Evolutionary conservation across 2,113 vertebrate species (phyloP), one percentile per base, ranked within the genome.

Genomic region (Oryzias celebensis): DNA sequence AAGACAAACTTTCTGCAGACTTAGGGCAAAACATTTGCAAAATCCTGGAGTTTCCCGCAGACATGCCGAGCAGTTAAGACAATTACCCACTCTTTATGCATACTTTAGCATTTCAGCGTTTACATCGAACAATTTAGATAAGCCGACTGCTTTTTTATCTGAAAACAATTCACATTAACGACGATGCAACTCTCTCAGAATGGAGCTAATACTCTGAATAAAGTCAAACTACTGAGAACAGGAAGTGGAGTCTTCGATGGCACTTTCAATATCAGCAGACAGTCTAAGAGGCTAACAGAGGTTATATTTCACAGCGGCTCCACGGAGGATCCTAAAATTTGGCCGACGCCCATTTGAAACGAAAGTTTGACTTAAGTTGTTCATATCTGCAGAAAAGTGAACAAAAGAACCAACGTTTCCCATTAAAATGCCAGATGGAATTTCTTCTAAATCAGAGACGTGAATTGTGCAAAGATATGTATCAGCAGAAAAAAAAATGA

Each of bases 11-110:
- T 63, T 66, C 49, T 67, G 62, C 68, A 68, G 70, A 81, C 75
- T 65, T 61, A 49, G 47, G 64, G 52, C 69, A 60, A 48, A 23
- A 52, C 58, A 55, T 72, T 78, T 63, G 54, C 65, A 64, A 12
- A 61, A 83, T 70, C 80, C 66, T 78, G 80, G n/a, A 54, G 48
- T 71, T 71, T 61, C 67, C 64, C 59, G 65, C 58, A 72, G 43
- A 75, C 28, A 78, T 26, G 22, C 36, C 65, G 69, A 26, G 66
- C 31, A 55, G 60, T 66, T 59, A 12, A 63, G 54, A 71, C 65
- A 58, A 62, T 77, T 47, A 68, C 42, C 49, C 51, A 70, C 46
- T 55, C 57, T 67, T 55, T 67, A 12, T 65, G 52, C 8, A 42
- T 56, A 42, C 73, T 69, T 83, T 43, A 17, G 24, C 52, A 61